phyloP scores from a whole-genome alignment of 2,797 vertebrate species.

The Staurois parvus region DNA sequence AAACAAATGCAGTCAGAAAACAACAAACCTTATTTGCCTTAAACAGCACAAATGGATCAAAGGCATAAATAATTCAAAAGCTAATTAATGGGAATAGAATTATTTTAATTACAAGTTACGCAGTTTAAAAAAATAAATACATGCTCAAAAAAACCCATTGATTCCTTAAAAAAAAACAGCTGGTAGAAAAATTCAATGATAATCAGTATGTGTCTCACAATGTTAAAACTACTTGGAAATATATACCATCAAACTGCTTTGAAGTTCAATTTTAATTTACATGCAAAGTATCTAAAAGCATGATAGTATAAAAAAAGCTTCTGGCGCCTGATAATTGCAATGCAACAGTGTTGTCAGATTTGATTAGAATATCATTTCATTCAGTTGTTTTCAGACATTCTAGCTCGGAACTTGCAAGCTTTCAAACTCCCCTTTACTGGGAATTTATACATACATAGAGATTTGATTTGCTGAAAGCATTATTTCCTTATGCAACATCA shows the following conservation, averaged over 20 bases:
- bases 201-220: slow-evolving; percentile 68
- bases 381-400: slow-evolving; percentile 46
- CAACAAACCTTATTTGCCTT: slow-evolving; percentile 64
- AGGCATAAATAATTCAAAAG: slow-evolving; percentile 68
- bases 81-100: slow-evolving; percentile 67
- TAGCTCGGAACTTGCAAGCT: neutral
- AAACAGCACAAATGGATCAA: slow-evolving; percentile 50
- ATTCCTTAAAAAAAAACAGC: slow-evolving; percentile 62
- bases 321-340: slow-evolving; percentile 68
- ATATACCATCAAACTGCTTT: slow-evolving; percentile 67
- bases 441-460: slow-evolving; percentile 23
- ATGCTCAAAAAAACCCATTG: too few species aligned
- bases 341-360: slow-evolving; percentile 65
- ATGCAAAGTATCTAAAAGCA: slow-evolving; percentile 69
- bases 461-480: neutral
- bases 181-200: slow-evolving; percentile 60
- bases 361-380: slow-evolving; percentile 64
- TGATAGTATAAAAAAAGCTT: slow-evolving; percentile 63
- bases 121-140: slow-evolving; percentile 46
- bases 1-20: slow-evolving; percentile 46
- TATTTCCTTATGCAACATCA: neutral
- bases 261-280: slow-evolving; percentile 77
- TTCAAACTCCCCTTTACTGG: neutral
- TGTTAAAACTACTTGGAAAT: slow-evolving; percentile 68
- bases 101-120: slow-evolving; percentile 64